Evolutionary conservation across 2,113 vertebrate genomes (phyloP), one percentile per base, ranked within the genome.

Genomic region (Nothocercus julius): DNA sequence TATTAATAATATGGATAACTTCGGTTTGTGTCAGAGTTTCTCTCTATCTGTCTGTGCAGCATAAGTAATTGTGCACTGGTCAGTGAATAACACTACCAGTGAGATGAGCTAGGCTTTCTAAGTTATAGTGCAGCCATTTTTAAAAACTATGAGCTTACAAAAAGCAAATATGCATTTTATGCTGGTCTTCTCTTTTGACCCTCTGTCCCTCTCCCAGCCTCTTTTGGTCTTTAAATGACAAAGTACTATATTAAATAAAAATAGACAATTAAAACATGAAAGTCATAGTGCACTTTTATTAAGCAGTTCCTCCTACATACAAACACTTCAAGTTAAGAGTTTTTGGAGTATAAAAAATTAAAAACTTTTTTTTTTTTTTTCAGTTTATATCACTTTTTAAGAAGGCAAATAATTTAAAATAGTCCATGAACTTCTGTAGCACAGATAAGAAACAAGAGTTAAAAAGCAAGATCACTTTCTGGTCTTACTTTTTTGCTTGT

Each of bases 121-220:
- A 2, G 5, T 32, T 64, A 56, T 7, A 68, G 9, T 2, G 1
- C 3, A 72, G 49, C 10, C 28, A 61, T 2, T 13, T 73, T 18
- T 8, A 49, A 53, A 53, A 49, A 72, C 27, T 28, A 27, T 19
- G 4, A 32, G 3, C 13, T 72, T 73, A 19, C 11, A 75, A 86
- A 84, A 78, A 64, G 24, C 81, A 32, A 2, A 22, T 11, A n/a
- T 2, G 5, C 0, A 12, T 38, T 72, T 64, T 73, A 74, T 40
- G 6, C 27, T 11, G 49, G 82, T 44, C 13, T 18, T 45, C 54
- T 9, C 38, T 38, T 72, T 27, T 72, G n/a, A 21, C 16, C 14
- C 8, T 63, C 21, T 63, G 30, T 32, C 54, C 1, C 13, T 64
- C 13, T 21, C 18, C 1, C 2, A 22, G 5, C 2, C 6, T 30